A percentile compares a stretch with the other conserved stretches of the same genome.
Conservation (phyloP, 2,888 invertebrate species). For the Stenodema calcarata region DNA sequence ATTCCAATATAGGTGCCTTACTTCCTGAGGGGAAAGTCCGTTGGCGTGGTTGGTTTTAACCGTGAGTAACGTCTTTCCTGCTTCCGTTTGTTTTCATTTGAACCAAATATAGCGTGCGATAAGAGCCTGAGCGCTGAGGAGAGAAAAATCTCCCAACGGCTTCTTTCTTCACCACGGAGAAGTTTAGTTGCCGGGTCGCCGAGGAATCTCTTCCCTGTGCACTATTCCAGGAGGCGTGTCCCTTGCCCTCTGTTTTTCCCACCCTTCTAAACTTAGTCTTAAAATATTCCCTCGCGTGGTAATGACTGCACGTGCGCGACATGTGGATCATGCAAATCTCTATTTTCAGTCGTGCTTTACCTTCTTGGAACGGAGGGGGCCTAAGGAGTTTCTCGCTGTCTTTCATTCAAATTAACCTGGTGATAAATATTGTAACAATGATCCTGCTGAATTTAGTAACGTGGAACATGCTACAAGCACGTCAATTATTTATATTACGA, state of each 20-base stretch:
- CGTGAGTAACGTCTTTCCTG: neutral
- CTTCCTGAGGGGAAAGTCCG: neutral
- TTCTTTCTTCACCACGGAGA: neutral
- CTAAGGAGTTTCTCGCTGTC: neutral
- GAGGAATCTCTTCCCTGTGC: neutral
- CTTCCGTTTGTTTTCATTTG: slow-evolving; percentile 16
- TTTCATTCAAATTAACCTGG: no score
- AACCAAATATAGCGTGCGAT: slow-evolving; percentile 31
- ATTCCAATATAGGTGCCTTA: no score
- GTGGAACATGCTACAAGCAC: no score
- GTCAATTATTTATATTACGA: no score
- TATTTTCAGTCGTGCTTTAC: slow-evolving; percentile 1
- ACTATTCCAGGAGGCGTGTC: slow-evolving; percentile 10
- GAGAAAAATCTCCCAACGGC: neutral
- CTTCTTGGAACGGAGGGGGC: neutral
- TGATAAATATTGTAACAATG: no score
- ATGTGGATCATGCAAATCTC: slow-evolving; percentile 25
- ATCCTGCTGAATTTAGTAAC: no score
- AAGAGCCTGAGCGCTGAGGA: neutral
- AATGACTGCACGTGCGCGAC: slow-evolving; percentile 17
- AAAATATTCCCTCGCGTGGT: slow-evolving; percentile 19
- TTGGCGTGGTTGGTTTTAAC: neutral
- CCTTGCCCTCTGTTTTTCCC: neutral
- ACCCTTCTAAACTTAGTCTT: neutral
- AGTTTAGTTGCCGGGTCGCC: neutral